Percentiles rank a stretch among this genome's conserved stretches.
phyloP scores from a whole-genome alignment of 1,140 invertebrate species.

The Reticulitermes speratus region DNA sequence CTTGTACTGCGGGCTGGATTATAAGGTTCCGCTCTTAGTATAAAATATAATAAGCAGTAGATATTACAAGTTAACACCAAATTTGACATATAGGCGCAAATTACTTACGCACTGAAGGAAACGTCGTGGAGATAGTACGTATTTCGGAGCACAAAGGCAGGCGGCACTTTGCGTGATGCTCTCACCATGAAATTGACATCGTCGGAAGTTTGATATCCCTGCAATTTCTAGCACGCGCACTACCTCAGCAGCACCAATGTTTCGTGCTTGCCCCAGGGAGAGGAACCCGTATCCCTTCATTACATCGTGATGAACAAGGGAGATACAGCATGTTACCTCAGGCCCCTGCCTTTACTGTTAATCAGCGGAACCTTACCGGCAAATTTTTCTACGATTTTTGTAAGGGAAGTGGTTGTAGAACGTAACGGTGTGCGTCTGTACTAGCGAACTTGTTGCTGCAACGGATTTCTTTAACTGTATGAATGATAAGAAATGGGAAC shows the following conservation, averaged over 20 bases:
- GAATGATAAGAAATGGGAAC: too few species aligned
- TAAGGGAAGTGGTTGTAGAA: background rate
- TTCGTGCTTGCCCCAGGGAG: background rate
- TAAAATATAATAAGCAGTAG: too few species aligned
- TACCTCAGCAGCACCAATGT: background rate
- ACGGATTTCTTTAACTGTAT: too few species aligned
- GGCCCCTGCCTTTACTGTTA: background rate
- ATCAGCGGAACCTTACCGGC: background rate
- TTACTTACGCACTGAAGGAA: too few species aligned
- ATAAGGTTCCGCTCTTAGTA: too few species aligned
- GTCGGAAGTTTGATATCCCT: background rate
- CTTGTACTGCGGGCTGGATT: too few species aligned
- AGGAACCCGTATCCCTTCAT: conserved; percentile 1
- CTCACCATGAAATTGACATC: background rate
- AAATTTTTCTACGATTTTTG: background rate
- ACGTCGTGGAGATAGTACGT: too few species aligned
- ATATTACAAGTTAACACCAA: too few species aligned
- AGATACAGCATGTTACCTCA: background rate
- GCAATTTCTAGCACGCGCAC: background rate
- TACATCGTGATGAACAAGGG: conserved; percentile 5
- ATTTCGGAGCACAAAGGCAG: background rate
- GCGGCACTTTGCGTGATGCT: background rate
- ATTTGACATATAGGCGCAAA: too few species aligned
- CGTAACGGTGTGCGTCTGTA: background rate
- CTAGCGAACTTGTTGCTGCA: too few species aligned